phyloP scores from a whole-genome alignment of 2,888 invertebrate species.

The Hoplodrina blanda region DNA sequence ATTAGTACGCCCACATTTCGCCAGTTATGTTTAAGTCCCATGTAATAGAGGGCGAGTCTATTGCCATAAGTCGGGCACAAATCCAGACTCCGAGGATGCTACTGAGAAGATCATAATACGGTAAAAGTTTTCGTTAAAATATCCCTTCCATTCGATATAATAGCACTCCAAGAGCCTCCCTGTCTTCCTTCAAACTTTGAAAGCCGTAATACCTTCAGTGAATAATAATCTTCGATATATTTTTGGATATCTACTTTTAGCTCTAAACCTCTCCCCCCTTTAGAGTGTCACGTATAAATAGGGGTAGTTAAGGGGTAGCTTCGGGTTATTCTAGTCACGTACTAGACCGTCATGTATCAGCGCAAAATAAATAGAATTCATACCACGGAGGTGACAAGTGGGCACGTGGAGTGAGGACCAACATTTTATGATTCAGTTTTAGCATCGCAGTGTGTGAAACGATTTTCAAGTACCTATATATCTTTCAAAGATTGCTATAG shows the following conservation, averaged over 20 bases:
- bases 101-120: no score
- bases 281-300: constrained; percentile 10
- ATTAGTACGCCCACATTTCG: no score
- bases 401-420: constrained; percentile 3
- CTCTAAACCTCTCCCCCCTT: neutral
- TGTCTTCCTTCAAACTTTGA: neutral
- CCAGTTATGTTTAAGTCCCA: no score
- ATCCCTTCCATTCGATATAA: no score
- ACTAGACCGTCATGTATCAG: constrained; percentile 5
- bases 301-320: neutral
- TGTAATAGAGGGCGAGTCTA: no score
- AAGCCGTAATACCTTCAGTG: neutral
- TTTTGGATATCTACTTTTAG: neutral
- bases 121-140: no score
- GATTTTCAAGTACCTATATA: no score
- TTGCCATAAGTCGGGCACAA: no score
- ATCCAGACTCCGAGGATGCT: no score
- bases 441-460: neutral
- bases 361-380: constrained; percentile 47
- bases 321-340: constrained; percentile 38
- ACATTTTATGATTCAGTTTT: constrained; percentile 38
- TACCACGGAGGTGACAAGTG: constrained; percentile 15
- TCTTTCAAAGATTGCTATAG: no score
- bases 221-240: neutral
- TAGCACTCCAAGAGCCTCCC: no score